These are phyloP conservation scores for Limenitis camilla DNA, from an alignment of 2,888 invertebrate genomes.

Conservation along the genomic window DNA sequence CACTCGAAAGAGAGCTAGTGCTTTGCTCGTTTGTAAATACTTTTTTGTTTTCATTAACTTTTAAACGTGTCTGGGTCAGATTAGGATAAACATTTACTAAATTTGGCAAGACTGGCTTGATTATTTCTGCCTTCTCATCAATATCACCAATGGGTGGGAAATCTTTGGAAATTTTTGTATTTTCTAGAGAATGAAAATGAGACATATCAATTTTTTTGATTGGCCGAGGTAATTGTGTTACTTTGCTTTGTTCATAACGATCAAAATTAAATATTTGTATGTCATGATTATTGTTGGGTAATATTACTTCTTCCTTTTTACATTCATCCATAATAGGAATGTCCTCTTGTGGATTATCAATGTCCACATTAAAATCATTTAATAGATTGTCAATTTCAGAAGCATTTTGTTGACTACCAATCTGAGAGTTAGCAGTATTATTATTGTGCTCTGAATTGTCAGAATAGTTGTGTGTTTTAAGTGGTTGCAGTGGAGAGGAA, in stretches of 20 bases:
- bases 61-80: constrained; percentile 64
- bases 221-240: constrained; percentile 50
- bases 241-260: constrained; percentile 66
- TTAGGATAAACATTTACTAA: constrained; percentile 68
- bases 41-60: constrained; percentile 62
- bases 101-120: constrained; percentile 49
- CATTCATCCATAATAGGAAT: constrained; percentile 31
- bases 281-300: constrained; percentile 49
- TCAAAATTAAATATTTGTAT: constrained; percentile 72
- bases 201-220: constrained; percentile 65
- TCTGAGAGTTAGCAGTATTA: constrained; percentile 46
- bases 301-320: constrained; percentile 35
- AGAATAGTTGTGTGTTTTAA: constrained; percentile 64
- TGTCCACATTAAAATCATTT: constrained; percentile 51
- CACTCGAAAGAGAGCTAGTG: constrained; percentile 68
- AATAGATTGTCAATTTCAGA: constrained; percentile 57
- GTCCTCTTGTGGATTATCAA: constrained; percentile 43
- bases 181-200: constrained; percentile 63
- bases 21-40: constrained; percentile 68
- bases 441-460: constrained; percentile 61
- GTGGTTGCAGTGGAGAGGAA: constrained; percentile 64
- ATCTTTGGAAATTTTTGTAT: constrained; percentile 66
- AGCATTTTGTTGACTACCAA: constrained; percentile 50
- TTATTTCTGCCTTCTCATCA: constrained; percentile 44
- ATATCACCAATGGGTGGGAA: constrained; percentile 47